A percentile compares a stretch with the other conserved stretches of the same genome.
phyloP scores from a whole-genome alignment of 2,797 vertebrate species.

The Lindbergichthys nudifrons region DNA sequence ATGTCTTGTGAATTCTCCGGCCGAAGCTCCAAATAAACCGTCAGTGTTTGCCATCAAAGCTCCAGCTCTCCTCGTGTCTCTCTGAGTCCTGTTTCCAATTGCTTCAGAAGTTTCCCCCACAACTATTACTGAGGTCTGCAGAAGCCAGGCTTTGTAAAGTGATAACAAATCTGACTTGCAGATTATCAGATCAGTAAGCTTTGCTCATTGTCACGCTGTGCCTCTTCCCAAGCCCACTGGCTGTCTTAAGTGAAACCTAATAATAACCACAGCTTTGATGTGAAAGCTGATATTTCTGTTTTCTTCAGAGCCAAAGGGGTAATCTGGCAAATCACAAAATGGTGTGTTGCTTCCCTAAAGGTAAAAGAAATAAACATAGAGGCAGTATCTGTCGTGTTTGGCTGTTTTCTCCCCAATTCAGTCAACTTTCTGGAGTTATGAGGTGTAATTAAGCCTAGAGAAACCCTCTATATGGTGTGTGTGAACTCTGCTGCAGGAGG shows the following conservation, averaged over 20 bases:
- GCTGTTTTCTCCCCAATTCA: neutral
- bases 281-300: conserved; percentile 58
- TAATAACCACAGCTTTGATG: conserved; percentile 64
- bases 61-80: too few relatives aligned
- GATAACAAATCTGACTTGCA: conserved; percentile 30
- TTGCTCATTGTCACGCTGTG: conserved; percentile 24
- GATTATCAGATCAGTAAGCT: conserved; percentile 35
- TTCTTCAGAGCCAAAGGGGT: conserved; percentile 39
- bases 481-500: conserved; percentile 44
- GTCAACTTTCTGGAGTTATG: neutral
- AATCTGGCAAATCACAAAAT: conserved; percentile 40
- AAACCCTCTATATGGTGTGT: conserved; percentile 27
- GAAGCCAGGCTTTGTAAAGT: conserved; percentile 19
- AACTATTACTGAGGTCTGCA: neutral
- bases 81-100: too few relatives aligned
- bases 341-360: conserved; percentile 14
- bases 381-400: neutral
- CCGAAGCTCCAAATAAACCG: too few relatives aligned
- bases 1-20: too few relatives aligned
- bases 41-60: too few relatives aligned
- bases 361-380: neutral
- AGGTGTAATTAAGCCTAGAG: conserved; percentile 16
- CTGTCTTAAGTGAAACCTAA: conserved; percentile 59
- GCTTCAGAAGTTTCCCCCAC: too few relatives aligned
- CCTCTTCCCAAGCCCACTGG: conserved; percentile 10